These are phyloP conservation scores for Strigamia maritima DNA, from an alignment of 2,888 invertebrate genomes.

Conservation along the genomic window DNA sequence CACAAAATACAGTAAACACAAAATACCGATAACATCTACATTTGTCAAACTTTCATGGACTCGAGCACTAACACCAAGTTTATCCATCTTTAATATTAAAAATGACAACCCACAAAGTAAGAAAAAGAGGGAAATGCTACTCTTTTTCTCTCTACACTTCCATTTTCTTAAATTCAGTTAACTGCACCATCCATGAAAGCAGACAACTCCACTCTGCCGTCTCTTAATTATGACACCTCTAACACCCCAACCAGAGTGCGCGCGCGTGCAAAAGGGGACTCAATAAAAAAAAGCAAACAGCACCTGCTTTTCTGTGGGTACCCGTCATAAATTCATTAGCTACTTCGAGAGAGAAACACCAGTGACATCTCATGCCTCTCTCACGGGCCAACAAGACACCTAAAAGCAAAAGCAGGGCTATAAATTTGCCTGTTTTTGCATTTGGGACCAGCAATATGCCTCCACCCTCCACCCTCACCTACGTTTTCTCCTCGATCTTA, in stretches of 20 bases:
- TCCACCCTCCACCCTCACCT: background rate
- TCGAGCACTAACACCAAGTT: background rate
- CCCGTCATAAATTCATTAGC: constrained; percentile 27
- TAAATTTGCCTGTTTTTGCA: constrained; percentile 3
- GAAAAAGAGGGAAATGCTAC: background rate
- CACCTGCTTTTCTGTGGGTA: constrained; percentile 29
- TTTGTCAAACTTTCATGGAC: background rate
- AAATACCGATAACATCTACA: background rate
- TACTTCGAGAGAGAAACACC: constrained; percentile 18
- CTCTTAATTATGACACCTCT: constrained; percentile 29
- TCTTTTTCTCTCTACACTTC: constrained; percentile 5
- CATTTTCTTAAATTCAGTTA: constrained; percentile 21
- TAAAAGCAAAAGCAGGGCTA: constrained; percentile 14
- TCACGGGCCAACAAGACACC: constrained; percentile 27
- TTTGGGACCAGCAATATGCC: constrained; percentile 12
- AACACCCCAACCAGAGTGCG: constrained; percentile 21
- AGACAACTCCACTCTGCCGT: constrained; percentile 17
- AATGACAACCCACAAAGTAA: background rate
- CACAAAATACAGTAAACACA: background rate
- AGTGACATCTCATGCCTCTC: constrained; percentile 21
- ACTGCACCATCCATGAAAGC: constrained; percentile 22
- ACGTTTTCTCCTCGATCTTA: constrained; percentile 33
- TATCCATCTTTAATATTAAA: constrained; percentile 11
- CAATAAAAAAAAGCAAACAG: constrained; percentile 21
- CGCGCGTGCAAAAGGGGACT: constrained; percentile 27